Evolutionary conservation across 64 coral and sea anemone species (phyloP).

Genomic region (Pocillopora verrucosa): DNA sequence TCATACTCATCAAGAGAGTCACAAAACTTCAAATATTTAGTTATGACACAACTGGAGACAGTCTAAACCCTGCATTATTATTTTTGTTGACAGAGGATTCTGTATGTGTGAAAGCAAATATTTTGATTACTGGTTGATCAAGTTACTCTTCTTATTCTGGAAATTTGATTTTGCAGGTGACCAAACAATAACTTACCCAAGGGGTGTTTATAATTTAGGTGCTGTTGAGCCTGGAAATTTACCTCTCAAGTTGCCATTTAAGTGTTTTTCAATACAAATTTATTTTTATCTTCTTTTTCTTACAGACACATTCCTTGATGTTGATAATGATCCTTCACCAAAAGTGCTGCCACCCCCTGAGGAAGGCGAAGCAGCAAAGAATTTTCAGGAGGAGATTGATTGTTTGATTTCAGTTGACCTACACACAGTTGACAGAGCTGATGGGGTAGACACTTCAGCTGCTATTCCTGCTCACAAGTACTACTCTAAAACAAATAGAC

Average conservation of each 20-base stretch:
- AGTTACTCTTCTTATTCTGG: too few relatives aligned
- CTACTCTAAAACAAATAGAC: constrained; percentile 30
- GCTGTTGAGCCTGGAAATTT: too few relatives aligned
- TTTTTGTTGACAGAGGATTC: too few relatives aligned
- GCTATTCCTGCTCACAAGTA: constrained; percentile 10
- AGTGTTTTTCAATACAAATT: neutral
- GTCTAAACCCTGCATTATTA: too few relatives aligned
- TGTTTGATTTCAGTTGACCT: constrained; percentile 36
- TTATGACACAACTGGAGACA: too few relatives aligned
- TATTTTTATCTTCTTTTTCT: neutral
- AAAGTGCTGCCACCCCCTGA: neutral
- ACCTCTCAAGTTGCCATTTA: neutral
- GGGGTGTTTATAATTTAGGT: too few relatives aligned
- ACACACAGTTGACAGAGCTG: neutral
- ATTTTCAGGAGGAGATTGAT: constrained; percentile 18
- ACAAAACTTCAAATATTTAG: too few relatives aligned
- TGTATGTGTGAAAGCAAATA: too few relatives aligned
- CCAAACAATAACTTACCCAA: too few relatives aligned
- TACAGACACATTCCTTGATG: constrained; percentile 26
- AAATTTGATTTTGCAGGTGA: too few relatives aligned
- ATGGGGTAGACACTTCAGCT: neutral
- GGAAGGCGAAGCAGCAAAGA: neutral
- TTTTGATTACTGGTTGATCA: too few relatives aligned
- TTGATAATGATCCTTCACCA: neutral
- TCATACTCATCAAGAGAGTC: too few relatives aligned